Percentiles rank a stretch among this genome's conserved stretches.
These are phyloP conservation scores for Sternarchorhynchus goeldii DNA, from an alignment of 2,797 vertebrate species.

Conservation along the genomic window DNA sequence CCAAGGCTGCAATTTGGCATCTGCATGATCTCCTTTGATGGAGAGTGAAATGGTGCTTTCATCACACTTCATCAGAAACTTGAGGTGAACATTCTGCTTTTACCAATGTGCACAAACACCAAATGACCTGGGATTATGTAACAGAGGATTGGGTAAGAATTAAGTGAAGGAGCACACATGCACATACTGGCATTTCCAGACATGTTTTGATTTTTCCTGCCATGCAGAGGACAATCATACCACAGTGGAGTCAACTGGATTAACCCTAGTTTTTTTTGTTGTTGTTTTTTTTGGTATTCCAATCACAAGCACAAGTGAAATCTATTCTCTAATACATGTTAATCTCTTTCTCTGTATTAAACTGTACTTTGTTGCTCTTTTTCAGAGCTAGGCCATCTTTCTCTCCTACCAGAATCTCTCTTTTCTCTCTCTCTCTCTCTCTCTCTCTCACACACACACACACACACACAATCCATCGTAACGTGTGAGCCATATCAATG, in stretches of 20 bases:
- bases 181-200: neutral
- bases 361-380: neutral
- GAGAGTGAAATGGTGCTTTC: neutral
- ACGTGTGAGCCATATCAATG: slow-evolving; percentile 8
- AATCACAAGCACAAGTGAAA: neutral
- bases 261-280: neutral
- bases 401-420: neutral
- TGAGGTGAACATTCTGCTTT: no score
- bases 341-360: neutral
- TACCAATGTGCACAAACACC: neutral
- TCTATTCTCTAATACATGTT: neutral
- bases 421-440: no score
- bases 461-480: slow-evolving; percentile 16
- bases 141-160: slow-evolving; percentile 18
- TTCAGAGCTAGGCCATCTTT: neutral
- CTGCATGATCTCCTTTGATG: neutral
- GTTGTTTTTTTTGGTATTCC: slow-evolving; percentile 8
- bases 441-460: slow-evolving; percentile 7
- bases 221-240: slow-evolving; percentile 13
- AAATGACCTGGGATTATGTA: neutral
- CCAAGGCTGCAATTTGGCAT: slow-evolving; percentile 3
- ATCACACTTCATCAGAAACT: neutral
- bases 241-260: neutral
- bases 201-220: neutral
- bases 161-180: neutral